Evolutionary conservation across 1,140 invertebrate species (phyloP), one percentile per base, ranked within the genome.

Genomic region (Danaus melanippus): DNA sequence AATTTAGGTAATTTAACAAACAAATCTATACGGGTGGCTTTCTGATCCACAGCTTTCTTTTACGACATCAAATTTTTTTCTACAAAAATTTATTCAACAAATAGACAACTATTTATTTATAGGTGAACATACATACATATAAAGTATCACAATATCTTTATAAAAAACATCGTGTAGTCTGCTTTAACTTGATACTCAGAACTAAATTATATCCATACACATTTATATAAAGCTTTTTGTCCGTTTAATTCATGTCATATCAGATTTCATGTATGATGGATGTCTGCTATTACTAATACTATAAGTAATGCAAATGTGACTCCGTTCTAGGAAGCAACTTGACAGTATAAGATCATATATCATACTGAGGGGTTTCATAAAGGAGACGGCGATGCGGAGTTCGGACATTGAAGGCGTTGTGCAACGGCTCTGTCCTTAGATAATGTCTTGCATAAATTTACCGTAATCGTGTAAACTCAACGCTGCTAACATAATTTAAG

Each of bases 371-470:
- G 71, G 71, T 75, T 80, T 82, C 76, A 80, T 83, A 83, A 76
- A 74, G 75, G 74, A 71, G 63, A 62, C 65, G 65, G 59, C 58
- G 64, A 50, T 53, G 57, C 63, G 62, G 52, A 56, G 66, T 66
- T 79, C 67, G 79, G 80, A 81, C 83, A 80, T 75, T 71, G 71
- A 78, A 78, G 77, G 74, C 76, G 78, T 79, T 84, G 83, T 81
- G 77, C 82, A 76, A 76, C 75, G 70, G 58, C 69, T 66, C 67
- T 74, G 75, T 82, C 75, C 74, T 76, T 69, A 71, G 71, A 79
- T 82, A 81, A 86, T 77, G 78, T 79, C 83, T 84, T 78, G 77
- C 79, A 86, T 86, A 81, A 83, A 84, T 84, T 84, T 72, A 74
- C 70, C 71, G 59, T 83, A 82, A 83, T 82, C 77, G 67, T 55